Evolutionary conservation across 2,113 vertebrate species (phyloP), one percentile per base, ranked within the genome.

Genomic region (Coptodon rendalli): DNA sequence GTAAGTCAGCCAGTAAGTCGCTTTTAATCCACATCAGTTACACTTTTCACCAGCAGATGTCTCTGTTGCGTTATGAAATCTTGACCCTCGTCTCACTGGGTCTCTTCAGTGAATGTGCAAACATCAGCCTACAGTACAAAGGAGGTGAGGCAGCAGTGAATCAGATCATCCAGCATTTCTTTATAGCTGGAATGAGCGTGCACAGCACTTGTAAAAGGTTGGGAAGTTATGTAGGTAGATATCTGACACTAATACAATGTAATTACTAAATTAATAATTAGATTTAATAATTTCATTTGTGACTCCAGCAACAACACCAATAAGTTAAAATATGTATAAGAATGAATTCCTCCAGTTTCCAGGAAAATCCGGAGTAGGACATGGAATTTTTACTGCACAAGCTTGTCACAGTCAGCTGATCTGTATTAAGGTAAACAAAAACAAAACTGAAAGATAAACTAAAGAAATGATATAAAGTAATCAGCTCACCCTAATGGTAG

Each of bases 1-100:
- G 4, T 17, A n/a, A 27, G 7, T 22, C 10, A 50, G 16, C 5
- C 10, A 27, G 9, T 36, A 38, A 68, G 1, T 66, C 14, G 19
- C 31, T 45, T 17, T 43, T 50, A n/a, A 34, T 17, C 34, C 27
- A 17, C 36, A 5, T 48, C 29, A 80, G 8, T 24, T 13, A 31
- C 36, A 29, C 17, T 34, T 78, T 19, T 50, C 29, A 81, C 94
- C 94, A 93, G 88, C 92, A 94, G 94, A 89, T 91, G 94, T 87
- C 92, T 54, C 91, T 79, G 56, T 89, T 59, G 16, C 22, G 50
- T 82, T 50, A 43, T n/a, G 24, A 76, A 88, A 79, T 13, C 52
- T 45, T 12, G n/a, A 22, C 2, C 1, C 1, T n/a, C 19, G 14
- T 6, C 5, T 57, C n/a, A 14, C 82, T 57, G 56, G 38, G n/a